Evolutionary conservation across 2,888 invertebrate genomes (phyloP), one percentile per base, ranked within the genome.

Genomic region (Pasiphila rectangulata): DNA sequence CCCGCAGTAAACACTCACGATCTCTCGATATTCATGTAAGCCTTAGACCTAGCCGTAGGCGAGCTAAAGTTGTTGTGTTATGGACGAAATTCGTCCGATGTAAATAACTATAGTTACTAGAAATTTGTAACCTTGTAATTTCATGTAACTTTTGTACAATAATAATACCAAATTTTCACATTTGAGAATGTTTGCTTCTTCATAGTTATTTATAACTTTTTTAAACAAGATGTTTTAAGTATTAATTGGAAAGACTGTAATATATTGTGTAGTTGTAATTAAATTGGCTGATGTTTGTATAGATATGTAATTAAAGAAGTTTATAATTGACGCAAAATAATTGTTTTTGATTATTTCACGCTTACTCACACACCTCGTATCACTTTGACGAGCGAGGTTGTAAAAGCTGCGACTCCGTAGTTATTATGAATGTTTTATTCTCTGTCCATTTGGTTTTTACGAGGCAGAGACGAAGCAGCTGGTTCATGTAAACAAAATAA

Each of bases 181-280:
- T 84, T 83, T 84, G 77, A 76, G 69, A 70, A 74, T 76, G 79
- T 76, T 78, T 79, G 85, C 85, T 84, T 84, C 78, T 77, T 81
- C 72, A 56, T 59, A 59, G 72, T 83, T 83, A 84, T 84, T 81
- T 50, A 50, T 50, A 41, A 76, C 74, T 79, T 80, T 81, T 81
- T 75, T 76, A 73, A 77, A 72, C 68, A 68, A 75, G 65, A 68
- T 72, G 75, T 79, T 82, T 75, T 75, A 81, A 84, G 83, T 88
- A 86, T 87, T 87, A 83, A 78, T 86, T 79, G 75, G 82, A 82
- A 88, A 88, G 87, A 88, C 87, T 88, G 87, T 88, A 87, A 81
- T 83, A 82, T 85, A 83, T 81, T 84, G 79, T 82, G 83, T 86
- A 85, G 84, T 75, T 79, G 71, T 80, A 79, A 78, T 79, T 73